Conservation (phyloP, 1,140 invertebrate species). For the Pseudomyrmex flavicornis region DNA sequence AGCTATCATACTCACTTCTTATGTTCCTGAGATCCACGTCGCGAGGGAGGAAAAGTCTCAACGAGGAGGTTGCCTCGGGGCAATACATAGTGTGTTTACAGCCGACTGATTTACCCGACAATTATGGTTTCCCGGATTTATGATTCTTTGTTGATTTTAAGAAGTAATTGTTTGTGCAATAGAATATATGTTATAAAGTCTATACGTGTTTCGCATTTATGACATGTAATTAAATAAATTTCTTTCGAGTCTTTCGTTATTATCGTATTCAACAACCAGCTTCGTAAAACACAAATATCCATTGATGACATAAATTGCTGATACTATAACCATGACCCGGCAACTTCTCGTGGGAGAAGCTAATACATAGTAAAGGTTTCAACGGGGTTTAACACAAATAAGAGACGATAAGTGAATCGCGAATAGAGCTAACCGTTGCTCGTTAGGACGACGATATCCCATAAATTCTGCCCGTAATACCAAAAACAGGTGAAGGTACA, state of each 20-base stretch:
- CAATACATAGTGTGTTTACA: neutral
- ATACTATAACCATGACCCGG: slow-evolving; percentile 31
- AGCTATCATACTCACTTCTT: slow-evolving; percentile 58
- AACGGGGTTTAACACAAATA: slow-evolving; percentile 11
- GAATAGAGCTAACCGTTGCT: slow-evolving; percentile 28
- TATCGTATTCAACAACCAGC: neutral
- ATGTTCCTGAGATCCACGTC: slow-evolving; percentile 53
- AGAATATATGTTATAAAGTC: neutral
- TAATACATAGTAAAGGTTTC: slow-evolving; percentile 1
- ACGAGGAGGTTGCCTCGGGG: slow-evolving; percentile 15
- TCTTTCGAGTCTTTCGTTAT: neutral
- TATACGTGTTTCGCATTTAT: neutral
- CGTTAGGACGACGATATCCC: slow-evolving; percentile 45
- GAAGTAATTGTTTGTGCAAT: neutral
- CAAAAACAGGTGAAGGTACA: slow-evolving; percentile 50
- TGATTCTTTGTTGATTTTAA: slow-evolving; percentile 18
- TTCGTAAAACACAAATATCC: neutral
- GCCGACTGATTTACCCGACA: slow-evolving; percentile 38
- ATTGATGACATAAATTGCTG: neutral
- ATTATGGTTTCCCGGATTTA: slow-evolving; percentile 21
- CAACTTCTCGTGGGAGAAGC: slow-evolving; percentile 20
- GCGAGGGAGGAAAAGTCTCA: slow-evolving; percentile 33
- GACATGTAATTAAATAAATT: slow-evolving; percentile 11
- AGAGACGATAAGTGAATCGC: slow-evolving; percentile 18
- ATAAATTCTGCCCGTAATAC: slow-evolving; percentile 47